Evolutionary conservation across 2,888 invertebrate species (phyloP).

Genomic region (Leistus spinibarbis): DNA sequence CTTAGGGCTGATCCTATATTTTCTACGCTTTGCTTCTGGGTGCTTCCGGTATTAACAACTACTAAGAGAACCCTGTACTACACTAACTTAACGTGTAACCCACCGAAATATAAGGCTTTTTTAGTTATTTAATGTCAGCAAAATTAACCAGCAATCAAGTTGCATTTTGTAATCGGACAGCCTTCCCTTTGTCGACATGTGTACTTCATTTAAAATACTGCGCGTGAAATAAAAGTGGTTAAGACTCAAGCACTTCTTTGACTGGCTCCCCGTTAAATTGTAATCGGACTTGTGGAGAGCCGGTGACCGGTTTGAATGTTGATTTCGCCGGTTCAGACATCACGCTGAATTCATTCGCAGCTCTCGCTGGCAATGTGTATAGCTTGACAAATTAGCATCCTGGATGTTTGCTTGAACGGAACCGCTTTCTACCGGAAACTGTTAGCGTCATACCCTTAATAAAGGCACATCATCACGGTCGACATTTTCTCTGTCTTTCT

Average conservation of each 20-base stretch:
- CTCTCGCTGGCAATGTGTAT: not conserved
- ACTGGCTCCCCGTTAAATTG: conserved; percentile 3
- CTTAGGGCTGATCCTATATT: not conserved
- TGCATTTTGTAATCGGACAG: too few relatives aligned
- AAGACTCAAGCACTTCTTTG: too few relatives aligned
- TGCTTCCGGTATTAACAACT: too few relatives aligned
- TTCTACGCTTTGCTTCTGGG: too few relatives aligned
- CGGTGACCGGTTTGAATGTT: not conserved
- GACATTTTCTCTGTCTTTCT: not conserved
- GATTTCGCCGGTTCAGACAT: not conserved
- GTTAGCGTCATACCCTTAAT: conserved; percentile 5
- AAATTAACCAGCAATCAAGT: too few relatives aligned
- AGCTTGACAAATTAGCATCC: conserved; percentile 15
- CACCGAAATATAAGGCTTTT: too few relatives aligned
- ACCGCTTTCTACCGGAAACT: conserved; percentile 9
- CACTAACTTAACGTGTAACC: too few relatives aligned
- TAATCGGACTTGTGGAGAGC: not conserved
- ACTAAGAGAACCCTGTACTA: too few relatives aligned
- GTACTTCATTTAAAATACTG: too few relatives aligned
- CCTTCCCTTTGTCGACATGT: too few relatives aligned
- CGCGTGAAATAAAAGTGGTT: too few relatives aligned
- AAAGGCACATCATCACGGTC: not conserved
- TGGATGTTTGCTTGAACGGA: conserved; percentile 16
- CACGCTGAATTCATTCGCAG: not conserved
- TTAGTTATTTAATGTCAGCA: too few relatives aligned